A percentile compares a stretch with the other conserved stretches of the same genome.
phyloP scores from a whole-genome alignment of 2,888 invertebrate species.

The Prosopocoilus inquinatus region DNA sequence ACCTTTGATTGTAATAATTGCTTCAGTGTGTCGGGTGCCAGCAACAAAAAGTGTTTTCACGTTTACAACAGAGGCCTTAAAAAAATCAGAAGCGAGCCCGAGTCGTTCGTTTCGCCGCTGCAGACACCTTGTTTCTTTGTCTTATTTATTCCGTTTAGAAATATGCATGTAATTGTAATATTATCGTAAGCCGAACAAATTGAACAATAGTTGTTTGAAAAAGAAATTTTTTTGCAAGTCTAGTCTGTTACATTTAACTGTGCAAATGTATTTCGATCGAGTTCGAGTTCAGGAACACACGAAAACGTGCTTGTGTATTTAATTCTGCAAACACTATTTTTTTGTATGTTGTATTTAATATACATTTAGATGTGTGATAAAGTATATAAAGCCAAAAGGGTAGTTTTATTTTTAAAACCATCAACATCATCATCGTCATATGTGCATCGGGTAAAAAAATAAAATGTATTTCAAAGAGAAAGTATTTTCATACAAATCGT shows the following conservation, averaged over 20 bases:
- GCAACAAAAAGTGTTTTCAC: neutral
- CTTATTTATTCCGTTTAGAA: neutral
- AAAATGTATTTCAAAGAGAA: too few relatives aligned
- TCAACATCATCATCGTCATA: neutral
- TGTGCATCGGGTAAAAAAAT: too few relatives aligned
- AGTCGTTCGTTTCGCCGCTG: neutral
- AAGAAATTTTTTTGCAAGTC: conserved; percentile 1
- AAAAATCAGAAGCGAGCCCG: neutral
- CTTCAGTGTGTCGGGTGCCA: too few relatives aligned
- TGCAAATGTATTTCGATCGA: neutral
- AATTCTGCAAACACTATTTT: conserved; percentile 2
- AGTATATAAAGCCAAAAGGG: conserved; percentile 6
- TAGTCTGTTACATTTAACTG: neutral
- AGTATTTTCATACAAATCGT: too few relatives aligned
- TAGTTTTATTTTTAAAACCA: neutral
- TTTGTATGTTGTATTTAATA: conserved; percentile 6
- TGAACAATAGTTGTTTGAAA: neutral
- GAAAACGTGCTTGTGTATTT: neutral
- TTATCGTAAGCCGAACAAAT: neutral
- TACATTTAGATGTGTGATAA: conserved; percentile 15
- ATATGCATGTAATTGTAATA: neutral
- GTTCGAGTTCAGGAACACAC: neutral
- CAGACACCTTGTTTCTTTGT: neutral
- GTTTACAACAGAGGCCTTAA: neutral
- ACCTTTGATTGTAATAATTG: neutral